These are phyloP conservation scores for Gasteruption jaculator DNA, from an alignment of 2,888 invertebrate species.

Conservation along the genomic window DNA sequence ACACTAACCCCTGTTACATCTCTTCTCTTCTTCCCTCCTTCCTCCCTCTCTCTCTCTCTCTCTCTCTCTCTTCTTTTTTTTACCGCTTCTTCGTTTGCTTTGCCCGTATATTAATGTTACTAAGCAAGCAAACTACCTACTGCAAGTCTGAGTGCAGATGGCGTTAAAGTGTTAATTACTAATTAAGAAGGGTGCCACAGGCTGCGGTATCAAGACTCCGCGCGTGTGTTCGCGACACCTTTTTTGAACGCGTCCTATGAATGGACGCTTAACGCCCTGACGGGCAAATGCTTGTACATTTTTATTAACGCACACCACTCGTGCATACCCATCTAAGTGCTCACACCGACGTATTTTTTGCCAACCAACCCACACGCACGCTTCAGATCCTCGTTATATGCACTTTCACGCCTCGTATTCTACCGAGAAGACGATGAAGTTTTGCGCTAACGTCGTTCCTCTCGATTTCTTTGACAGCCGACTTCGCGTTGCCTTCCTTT, in stretches of 20 bases:
- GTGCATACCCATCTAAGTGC: too few species aligned
- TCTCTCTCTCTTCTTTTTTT: not conserved
- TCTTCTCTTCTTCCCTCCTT: too few species aligned
- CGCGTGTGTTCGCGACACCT: constrained; percentile 45
- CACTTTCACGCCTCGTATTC: constrained; percentile 38
- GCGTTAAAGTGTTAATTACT: constrained; percentile 51
- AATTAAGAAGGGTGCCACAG: constrained; percentile 48
- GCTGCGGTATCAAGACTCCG: constrained; percentile 40
- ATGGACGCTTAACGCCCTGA: constrained; percentile 45
- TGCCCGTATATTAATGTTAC: not conserved
- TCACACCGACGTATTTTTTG: too few species aligned
- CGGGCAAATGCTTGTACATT: constrained; percentile 40
- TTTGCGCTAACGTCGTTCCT: constrained; percentile 26
- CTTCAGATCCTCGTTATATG: constrained; percentile 26
- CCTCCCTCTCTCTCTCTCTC: constrained; percentile 12
- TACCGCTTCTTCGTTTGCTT: constrained; percentile 11
- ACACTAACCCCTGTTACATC: too few species aligned
- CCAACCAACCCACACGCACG: constrained; percentile 12
- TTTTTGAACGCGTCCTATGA: constrained; percentile 49
- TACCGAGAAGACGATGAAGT: constrained; percentile 25
- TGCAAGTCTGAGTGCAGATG: constrained; percentile 37
- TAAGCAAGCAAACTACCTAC: constrained; percentile 10
- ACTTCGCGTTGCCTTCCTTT: too few species aligned
- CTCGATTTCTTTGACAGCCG: constrained; percentile 30
- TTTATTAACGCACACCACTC: constrained; percentile 16